Base-by-base conservation (phyloP, 2,888 invertebrate genomes). In the Cordilura impudica region DNA sequence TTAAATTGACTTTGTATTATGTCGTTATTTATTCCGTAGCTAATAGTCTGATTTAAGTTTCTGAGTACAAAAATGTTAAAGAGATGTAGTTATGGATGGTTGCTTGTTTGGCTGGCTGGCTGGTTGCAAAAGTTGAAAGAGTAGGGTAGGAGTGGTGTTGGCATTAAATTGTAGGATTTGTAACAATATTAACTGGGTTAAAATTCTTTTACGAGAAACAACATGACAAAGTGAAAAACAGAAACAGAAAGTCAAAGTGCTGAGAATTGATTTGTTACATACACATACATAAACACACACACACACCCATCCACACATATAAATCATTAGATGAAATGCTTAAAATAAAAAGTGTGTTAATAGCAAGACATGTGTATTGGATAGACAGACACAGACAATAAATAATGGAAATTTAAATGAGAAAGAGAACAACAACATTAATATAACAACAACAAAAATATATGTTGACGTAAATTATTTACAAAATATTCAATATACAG, bases 101-200 rank as follows among this genome's bases (percentile, higher is more conserved):
- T 49, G n/a, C 35, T 26, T 58, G 49, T 7, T n/a, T 49, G 54
- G 31, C 29, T 73, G 51, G 58, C 49, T 39, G 58, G 12, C 21
- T 67, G 60, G 21, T 29, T 56, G 18, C 19, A 19, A 51, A 2
- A 6, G 12, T 12, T 4, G 21, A 1, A n/a, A 29, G 7, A 16
- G 29, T 53, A 26, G 8, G 29, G 61, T n/a, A 31, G 16, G 14
- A 16, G 39, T 49, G 51, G 16, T 45, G 67, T 31, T 53, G 65
- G 58, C 58, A 43, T 58, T 65, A 29, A 70, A 69, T 65, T 54
- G 63, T 78, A 53, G 53, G 53, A 47, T 60, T n/a, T 78, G 45
- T 60, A 53, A 23, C 14, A 58, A 14, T 63, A 61, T 67, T 71
- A 79, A 79, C 78, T 75, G 78, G 75, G 78, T 75, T 79, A 75